These are phyloP conservation scores for Ametastegia equiseti DNA, from an alignment of 2,888 invertebrate species.

Conservation along the genomic window DNA sequence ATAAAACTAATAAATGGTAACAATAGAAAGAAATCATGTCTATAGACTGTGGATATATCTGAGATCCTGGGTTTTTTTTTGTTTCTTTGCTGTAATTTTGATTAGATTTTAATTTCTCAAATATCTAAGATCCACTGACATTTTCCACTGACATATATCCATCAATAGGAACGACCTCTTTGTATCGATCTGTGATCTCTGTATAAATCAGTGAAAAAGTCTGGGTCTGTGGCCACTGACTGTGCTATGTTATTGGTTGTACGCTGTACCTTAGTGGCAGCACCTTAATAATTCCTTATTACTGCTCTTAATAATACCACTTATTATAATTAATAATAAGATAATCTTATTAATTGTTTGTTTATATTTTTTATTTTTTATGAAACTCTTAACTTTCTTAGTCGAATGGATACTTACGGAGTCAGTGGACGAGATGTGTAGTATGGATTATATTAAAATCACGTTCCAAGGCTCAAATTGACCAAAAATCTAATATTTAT, in stretches of 20 bases:
- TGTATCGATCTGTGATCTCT: conserved; percentile 48
- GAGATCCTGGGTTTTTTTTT: not conserved
- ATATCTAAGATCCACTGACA: conserved; percentile 39
- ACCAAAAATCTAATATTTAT: conserved; percentile 47
- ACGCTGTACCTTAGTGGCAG: conserved; percentile 45
- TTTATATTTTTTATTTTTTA: conserved; percentile 35
- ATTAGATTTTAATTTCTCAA: conserved; percentile 26
- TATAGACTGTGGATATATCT: conserved; percentile 2
- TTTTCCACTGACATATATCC: conserved; percentile 47
- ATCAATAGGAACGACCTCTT: conserved; percentile 46
- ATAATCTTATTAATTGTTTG: conserved; percentile 31
- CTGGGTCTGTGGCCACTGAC: conserved; percentile 45
- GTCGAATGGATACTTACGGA: conserved; percentile 44
- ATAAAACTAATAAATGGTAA: not conserved
- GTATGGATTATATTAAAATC: conserved; percentile 35
- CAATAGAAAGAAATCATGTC: not conserved
- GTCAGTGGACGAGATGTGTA: conserved; percentile 45
- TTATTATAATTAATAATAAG: conserved; percentile 27
- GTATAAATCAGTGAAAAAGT: conserved; percentile 48
- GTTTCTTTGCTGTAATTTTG: not conserved
- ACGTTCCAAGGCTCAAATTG: conserved; percentile 47
- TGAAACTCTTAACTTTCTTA: conserved; percentile 38
- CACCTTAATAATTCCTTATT: conserved; percentile 47
- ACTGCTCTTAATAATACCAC: conserved; percentile 38
- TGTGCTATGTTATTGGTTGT: conserved; percentile 48